These are phyloP conservation scores for Myotis davidii DNA, from an alignment of 2,113 vertebrate genomes.

Conservation along the genomic window DNA sequence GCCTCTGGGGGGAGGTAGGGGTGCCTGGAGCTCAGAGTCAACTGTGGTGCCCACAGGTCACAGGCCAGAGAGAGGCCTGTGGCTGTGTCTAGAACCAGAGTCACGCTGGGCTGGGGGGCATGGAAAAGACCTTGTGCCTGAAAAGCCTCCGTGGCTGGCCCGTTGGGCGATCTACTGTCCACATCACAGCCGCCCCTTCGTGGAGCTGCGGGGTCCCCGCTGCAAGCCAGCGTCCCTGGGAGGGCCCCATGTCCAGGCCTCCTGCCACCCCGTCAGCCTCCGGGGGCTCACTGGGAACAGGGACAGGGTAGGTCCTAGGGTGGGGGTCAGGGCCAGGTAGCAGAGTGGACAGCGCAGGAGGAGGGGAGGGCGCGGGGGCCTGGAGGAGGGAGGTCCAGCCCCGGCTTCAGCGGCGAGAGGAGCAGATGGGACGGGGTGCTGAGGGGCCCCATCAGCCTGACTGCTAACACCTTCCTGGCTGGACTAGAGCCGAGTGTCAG, in stretches of 20 bases:
- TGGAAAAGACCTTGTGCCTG: neutral
- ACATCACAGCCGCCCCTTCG: neutral
- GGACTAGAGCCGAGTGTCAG: neutral
- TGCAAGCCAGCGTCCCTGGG: neutral
- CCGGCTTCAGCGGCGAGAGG: neutral
- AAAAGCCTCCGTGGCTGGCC: neutral
- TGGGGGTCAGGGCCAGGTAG: neutral
- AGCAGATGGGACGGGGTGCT: neutral
- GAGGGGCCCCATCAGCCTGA: neutral
- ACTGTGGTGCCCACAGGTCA: neutral
- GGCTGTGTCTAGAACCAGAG: neutral
- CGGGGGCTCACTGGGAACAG: neutral
- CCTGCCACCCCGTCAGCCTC: neutral
- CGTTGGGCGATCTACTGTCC: accelerated
- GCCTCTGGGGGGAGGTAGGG: neutral
- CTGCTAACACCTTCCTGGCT: neutral
- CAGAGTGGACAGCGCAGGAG: neutral
- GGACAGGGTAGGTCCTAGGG: neutral
- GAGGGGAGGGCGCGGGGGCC: neutral
- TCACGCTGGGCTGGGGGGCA: neutral
- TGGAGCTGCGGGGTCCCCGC: neutral
- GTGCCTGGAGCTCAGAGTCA: neutral
- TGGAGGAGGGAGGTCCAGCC: neutral
- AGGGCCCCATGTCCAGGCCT: neutral
- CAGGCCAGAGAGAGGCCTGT: neutral